Conservation (phyloP, 2,888 invertebrate genomes). For the Agrilus biguttatus region DNA sequence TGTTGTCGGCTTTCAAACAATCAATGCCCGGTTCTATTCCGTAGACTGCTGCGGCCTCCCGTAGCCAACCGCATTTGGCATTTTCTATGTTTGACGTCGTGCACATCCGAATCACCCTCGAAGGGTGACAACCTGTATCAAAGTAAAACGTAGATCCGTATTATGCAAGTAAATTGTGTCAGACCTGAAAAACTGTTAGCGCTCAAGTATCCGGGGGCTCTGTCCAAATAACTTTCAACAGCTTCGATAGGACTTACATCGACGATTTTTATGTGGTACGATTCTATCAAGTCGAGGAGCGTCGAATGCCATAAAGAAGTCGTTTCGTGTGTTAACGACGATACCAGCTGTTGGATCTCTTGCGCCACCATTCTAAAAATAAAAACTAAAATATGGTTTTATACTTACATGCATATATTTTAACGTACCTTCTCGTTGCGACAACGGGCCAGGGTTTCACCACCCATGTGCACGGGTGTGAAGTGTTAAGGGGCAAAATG, state of each 20-base stretch:
- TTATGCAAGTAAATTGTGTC: neutral
- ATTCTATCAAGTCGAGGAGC: slow-evolving; percentile 45
- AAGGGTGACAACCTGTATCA: slow-evolving; percentile 49
- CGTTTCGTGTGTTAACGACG: slow-evolving; percentile 28
- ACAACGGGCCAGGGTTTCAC: slow-evolving; percentile 65
- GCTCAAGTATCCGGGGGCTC: slow-evolving; percentile 44
- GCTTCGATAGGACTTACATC: slow-evolving; percentile 43
- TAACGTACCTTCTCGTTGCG: slow-evolving; percentile 44
- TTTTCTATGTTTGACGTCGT: slow-evolving; percentile 53
- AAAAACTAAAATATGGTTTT: neutral
- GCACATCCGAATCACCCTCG: slow-evolving; percentile 46
- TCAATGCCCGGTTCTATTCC: slow-evolving; percentile 68
- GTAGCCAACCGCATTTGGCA: slow-evolving; percentile 66
- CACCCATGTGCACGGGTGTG: slow-evolving; percentile 62
- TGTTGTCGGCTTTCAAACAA: slow-evolving; percentile 48
- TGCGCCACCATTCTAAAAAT: slow-evolving; percentile 32
- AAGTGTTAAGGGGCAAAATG: slow-evolving; percentile 38
- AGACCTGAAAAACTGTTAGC: slow-evolving; percentile 36
- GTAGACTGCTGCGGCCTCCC: slow-evolving; percentile 57
- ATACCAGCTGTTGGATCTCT: slow-evolving; percentile 36
- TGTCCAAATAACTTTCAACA: slow-evolving; percentile 51
- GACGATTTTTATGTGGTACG: slow-evolving; percentile 36
- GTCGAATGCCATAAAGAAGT: slow-evolving; percentile 40
- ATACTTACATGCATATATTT: neutral
- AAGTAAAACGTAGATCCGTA: neutral